These are phyloP conservation scores for Antigone vipio DNA, from an alignment of 2,113 vertebrate species.

Conservation along the genomic window DNA sequence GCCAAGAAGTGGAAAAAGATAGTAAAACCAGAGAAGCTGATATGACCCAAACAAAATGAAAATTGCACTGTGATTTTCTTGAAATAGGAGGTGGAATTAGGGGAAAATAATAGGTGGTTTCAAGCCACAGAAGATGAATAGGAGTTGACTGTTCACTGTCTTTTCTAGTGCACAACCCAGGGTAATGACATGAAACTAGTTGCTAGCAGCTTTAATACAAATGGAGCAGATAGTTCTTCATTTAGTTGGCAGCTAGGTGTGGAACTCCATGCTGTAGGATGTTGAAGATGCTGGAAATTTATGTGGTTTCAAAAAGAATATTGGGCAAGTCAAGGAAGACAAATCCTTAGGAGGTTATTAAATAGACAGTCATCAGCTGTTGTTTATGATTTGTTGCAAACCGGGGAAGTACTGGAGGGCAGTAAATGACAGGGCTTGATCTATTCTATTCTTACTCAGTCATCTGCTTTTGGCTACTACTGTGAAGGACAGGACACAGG, in stretches of 20 bases:
- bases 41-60: neutral
- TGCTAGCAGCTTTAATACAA: neutral
- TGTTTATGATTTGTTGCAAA: neutral
- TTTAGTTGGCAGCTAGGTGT: neutral
- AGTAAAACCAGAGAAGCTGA: neutral
- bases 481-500: neutral
- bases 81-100: neutral
- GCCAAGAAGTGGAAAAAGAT: neutral
- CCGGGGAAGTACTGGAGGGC: neutral
- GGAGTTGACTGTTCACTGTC: neutral
- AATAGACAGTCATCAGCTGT: neutral
- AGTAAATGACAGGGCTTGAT: neutral
- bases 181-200: neutral
- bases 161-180: neutral
- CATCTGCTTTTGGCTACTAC: neutral
- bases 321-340: neutral
- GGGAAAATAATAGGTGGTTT: neutral
- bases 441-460: neutral
- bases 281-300: neutral
- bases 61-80: neutral
- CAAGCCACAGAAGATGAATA: neutral
- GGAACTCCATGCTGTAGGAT: neutral
- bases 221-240: neutral
- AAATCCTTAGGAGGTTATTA: neutral
- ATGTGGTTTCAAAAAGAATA: neutral